These are phyloP conservation scores for Euphydryas editha DNA, from an alignment of 2,888 invertebrate genomes.

Conservation along the genomic window DNA sequence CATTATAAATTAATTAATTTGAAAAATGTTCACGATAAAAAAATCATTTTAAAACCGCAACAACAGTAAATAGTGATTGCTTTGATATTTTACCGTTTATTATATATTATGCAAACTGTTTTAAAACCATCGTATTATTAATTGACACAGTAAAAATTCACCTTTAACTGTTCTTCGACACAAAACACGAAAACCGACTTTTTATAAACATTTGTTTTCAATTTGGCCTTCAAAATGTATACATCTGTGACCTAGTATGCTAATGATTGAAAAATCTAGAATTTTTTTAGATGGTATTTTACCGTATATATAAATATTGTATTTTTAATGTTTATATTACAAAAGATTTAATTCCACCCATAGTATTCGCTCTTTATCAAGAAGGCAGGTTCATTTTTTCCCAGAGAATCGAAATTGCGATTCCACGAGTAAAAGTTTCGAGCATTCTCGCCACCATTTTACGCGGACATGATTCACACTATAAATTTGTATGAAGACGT, in stretches of 20 bases:
- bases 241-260: conserved; percentile 18
- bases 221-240: conserved; percentile 11
- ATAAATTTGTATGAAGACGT: too few relatives aligned
- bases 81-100: conserved; percentile 9
- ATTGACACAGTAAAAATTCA: conserved; percentile 34
- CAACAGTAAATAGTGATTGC: neutral
- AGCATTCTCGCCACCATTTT: too few relatives aligned
- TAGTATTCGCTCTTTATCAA: too few relatives aligned
- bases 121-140: conserved; percentile 25
- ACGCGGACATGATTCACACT: too few relatives aligned
- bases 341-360: too few relatives aligned
- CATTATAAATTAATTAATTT: conserved; percentile 3
- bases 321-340: too few relatives aligned
- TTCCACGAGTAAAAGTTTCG: too few relatives aligned
- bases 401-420: too few relatives aligned
- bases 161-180: conserved; percentile 32
- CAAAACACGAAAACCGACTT: conserved; percentile 11
- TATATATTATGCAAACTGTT: conserved; percentile 22
- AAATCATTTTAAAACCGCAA: neutral
- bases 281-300: neutral
- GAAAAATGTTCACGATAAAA: neutral
- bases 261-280: conserved; percentile 19
- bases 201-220: conserved; percentile 7
- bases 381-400: too few relatives aligned
- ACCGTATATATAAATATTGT: too few relatives aligned